Evolutionary conservation across 1,140 invertebrate species (phyloP), one percentile per base, ranked within the genome.

Genomic region (Drosophila grimshawi): DNA sequence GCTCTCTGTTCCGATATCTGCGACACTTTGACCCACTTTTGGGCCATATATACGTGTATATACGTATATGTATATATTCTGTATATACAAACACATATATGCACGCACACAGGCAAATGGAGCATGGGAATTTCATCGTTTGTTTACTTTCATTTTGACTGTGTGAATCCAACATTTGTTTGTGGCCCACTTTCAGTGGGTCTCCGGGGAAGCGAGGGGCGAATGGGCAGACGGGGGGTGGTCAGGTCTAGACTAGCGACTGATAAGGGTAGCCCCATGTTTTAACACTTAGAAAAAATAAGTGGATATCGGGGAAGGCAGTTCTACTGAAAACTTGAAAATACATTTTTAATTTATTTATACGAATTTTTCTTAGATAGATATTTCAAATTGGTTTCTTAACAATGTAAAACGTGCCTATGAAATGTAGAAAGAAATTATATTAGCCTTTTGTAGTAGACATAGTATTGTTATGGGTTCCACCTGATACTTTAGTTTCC

Each of bases 11-110:
- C 39, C 49, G 30, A 56, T 79, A 65, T 52, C 71, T 55, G 57
- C 35, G 51, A 48, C 29, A 62, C 72, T 65, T 30, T 83, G 81
- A 83, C 77, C 81, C 56, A 83, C 67, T 74, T 83, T 85, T 62
- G 37, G 59, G 39, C 64, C 73, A 79, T 71, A 68, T 64, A 32
- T 43, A 30, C 5, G 29, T 39, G 51, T 51, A 60, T 64, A 73
- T 46, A 53, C 33, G 49, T 60, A 51, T 33, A 30, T 57, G 48
- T 46, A 30, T 43, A 62, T 32, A 19, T 19, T 19, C 19, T 19
- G 39, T 41, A 64, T 19, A 27, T 41, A 48, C n/a, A 57, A 19
- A n/a, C 0, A 69, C 35, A 41, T 19, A 19, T 19, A 19, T 19
- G 19, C 27, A 39, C 7, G 46, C 3, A 55, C 32, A 49, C 43